These are phyloP conservation scores for Scaptomyza flava DNA, from an alignment of 2,888 invertebrate genomes.

Conservation along the genomic window DNA sequence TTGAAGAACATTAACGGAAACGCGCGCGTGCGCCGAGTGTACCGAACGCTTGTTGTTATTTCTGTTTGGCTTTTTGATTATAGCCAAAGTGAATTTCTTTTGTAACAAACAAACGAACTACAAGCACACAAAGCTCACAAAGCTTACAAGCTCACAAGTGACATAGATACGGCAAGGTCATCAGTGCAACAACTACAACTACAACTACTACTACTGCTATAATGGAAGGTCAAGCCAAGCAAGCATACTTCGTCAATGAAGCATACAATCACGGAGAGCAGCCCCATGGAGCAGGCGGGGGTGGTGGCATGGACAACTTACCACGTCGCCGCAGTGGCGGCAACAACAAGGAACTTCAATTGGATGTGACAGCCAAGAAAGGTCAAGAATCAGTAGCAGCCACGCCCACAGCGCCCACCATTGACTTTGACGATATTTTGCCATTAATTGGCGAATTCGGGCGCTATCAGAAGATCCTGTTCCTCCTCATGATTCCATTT, in stretches of 20 bases:
- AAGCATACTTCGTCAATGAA: conserved; percentile 78
- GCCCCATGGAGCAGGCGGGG: conserved; percentile 40
- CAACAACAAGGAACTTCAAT: conserved; percentile 72
- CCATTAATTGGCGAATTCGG: conserved; percentile 95
- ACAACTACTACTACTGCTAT: not conserved
- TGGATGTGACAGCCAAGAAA: conserved; percentile 56
- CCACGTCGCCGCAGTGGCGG: conserved; percentile 80
- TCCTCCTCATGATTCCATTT: conserved; percentile 93
- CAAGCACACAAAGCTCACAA: conserved; percentile 1
- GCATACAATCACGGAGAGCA: conserved; percentile 69
- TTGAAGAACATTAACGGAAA: conserved; percentile 74
- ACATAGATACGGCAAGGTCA: conserved; percentile 52
- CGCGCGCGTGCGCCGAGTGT: conserved; percentile 65
- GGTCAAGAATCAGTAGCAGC: conserved; percentile 26
- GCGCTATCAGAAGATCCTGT: conserved; percentile 92
- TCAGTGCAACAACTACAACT: conserved; percentile 3
- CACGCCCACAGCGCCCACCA: conserved; percentile 43
- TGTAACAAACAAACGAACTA: conserved; percentile 21
- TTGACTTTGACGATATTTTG: conserved; percentile 93
- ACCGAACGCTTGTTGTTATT: conserved; percentile 16
- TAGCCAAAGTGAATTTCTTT: conserved; percentile 62
- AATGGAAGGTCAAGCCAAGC: conserved; percentile 73
- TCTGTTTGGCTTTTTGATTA: conserved; percentile 20
- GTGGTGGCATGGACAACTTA: conserved; percentile 46
- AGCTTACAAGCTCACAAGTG: conserved; percentile 44